Percentiles rank a stretch among this genome's conserved stretches.
These are phyloP conservation scores for Tychaedon coryphoeus DNA, from an alignment of 2,113 vertebrate genomes.

Conservation along the genomic window DNA sequence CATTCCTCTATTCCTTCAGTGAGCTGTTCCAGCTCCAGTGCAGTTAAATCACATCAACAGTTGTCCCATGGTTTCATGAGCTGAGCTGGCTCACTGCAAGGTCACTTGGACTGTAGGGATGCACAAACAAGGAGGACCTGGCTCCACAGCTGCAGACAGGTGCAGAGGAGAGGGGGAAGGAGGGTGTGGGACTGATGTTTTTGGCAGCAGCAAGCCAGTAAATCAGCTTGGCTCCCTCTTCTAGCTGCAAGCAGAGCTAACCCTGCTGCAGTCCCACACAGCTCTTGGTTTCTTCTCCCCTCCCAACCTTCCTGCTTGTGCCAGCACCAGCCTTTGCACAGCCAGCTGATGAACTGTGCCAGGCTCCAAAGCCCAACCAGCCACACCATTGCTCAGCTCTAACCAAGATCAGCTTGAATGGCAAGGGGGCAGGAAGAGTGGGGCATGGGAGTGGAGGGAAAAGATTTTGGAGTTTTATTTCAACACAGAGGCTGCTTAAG, in stretches of 20 bases:
- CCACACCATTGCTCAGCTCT: neutral
- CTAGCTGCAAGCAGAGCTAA: neutral
- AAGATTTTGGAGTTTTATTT: neutral
- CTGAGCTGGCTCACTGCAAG: neutral
- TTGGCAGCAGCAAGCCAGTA: neutral
- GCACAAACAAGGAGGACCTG: neutral
- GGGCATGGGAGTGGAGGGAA: neutral
- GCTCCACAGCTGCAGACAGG: neutral
- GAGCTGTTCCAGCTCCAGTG: accelerated
- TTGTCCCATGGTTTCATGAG: neutral
- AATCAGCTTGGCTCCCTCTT: neutral
- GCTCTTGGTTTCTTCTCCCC: neutral
- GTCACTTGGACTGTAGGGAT: neutral
- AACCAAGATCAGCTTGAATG: neutral
- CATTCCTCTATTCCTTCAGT: neutral
- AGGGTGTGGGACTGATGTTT: neutral
- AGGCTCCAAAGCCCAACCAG: neutral
- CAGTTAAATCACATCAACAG: neutral
- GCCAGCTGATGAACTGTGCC: neutral
- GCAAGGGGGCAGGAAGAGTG: neutral
- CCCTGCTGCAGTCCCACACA: neutral
- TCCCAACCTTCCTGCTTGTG: neutral
- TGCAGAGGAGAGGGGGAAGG: neutral
- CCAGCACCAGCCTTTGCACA: neutral
- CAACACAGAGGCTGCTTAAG: neutral